Conservation (phyloP, 2,113 vertebrate genomes). For the human (Homo sapiens) region DNA sequence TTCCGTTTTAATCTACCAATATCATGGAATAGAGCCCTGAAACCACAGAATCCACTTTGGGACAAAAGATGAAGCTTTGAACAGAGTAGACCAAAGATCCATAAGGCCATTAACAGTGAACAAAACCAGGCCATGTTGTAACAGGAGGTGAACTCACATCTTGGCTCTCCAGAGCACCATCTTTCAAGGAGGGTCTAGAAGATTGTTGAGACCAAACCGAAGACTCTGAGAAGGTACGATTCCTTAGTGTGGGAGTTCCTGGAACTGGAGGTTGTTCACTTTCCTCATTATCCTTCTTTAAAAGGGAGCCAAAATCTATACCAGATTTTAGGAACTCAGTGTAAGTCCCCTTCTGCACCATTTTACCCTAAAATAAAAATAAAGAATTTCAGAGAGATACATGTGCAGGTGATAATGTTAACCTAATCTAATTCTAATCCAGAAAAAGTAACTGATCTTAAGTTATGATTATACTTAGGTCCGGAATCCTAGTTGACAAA, state of each 20-base stretch:
- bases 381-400: not conserved
- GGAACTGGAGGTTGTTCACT: constrained; percentile 80
- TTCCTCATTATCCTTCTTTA: constrained; percentile 89
- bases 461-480: not conserved
- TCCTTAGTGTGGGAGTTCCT: constrained; percentile 79
- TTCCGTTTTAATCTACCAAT: not conserved
- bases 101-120: rapidly evolving
- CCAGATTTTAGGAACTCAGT: constrained; percentile 91
- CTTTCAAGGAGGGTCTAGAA: constrained; percentile 88
- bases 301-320: constrained; percentile 94
- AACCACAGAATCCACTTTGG: not conserved
- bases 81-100: not conserved
- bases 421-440: not conserved
- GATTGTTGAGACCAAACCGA: constrained; percentile 90
- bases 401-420: not conserved
- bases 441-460: not conserved
- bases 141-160: constrained; percentile 80
- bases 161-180: constrained; percentile 84
- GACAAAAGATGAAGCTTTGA: not conserved
- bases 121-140: rapidly evolving
- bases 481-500: not conserved
- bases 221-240: constrained; percentile 91
- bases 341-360: constrained; percentile 93
- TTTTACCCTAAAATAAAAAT: constrained; percentile 89
- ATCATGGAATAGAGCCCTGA: not conserved